phyloP scores from a whole-genome alignment of 2,888 invertebrate genomes.

The Aelia acuminata region DNA sequence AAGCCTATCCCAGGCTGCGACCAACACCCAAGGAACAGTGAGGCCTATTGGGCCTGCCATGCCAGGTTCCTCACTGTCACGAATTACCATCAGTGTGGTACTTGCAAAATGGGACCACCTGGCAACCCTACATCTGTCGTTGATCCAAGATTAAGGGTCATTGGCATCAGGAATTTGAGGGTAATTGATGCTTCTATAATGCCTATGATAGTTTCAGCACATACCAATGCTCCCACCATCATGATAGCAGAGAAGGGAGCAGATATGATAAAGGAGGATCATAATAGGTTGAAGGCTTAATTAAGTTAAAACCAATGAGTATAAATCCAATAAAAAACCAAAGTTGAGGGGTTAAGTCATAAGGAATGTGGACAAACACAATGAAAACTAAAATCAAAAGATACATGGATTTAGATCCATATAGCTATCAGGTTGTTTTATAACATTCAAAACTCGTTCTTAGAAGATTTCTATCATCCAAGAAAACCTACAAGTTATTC shows the following conservation, averaged over 20 bases:
- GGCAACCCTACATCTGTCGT: conserved; percentile 74
- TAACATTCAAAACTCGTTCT: background rate
- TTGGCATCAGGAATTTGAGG: conserved; percentile 75
- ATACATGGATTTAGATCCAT: background rate
- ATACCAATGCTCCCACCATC: conserved; percentile 78
- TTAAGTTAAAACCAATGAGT: background rate
- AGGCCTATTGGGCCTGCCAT: conserved; percentile 79
- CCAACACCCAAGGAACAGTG: conserved; percentile 72
- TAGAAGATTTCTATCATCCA: background rate
- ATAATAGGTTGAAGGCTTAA: conserved; percentile 18
- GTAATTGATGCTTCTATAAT: conserved; percentile 81
- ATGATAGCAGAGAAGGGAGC: conserved; percentile 81
- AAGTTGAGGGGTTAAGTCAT: too few relatives aligned
- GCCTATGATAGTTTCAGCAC: conserved; percentile 77
- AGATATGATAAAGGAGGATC: conserved; percentile 67
- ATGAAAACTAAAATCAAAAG: background rate
- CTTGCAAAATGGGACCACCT: conserved; percentile 74
- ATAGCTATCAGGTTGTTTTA: background rate
- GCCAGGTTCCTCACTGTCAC: conserved; percentile 75
- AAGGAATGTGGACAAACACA: too few relatives aligned
- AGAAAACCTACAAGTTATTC: background rate
- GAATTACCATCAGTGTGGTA: conserved; percentile 77
- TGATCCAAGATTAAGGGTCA: conserved; percentile 73
- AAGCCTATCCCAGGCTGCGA: conserved; percentile 74
- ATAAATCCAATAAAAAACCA: too few relatives aligned